Evolutionary conservation across 2,113 vertebrate genomes (phyloP), one percentile per base, ranked within the genome.

Genomic region (Fulica atra): DNA sequence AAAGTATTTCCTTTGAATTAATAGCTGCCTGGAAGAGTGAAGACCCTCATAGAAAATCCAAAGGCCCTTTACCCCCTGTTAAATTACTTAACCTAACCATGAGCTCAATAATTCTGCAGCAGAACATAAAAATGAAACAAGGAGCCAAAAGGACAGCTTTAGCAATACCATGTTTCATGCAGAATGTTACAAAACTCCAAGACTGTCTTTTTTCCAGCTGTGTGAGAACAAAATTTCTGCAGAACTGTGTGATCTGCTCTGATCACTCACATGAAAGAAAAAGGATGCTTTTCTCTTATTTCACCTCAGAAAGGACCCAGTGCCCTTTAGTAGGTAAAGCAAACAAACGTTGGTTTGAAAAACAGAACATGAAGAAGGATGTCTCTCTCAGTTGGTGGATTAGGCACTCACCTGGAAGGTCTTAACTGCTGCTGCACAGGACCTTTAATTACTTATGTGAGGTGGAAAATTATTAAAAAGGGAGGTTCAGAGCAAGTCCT

Each of bases 1-100:
- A 53, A 93, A 94, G 35, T 50, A 56, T 40, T 93, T 94, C 33
- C 25, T 69, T 59, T 89, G 66, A 92, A 51, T 87, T 96, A 92
- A 76, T 53, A 86, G 12, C 65, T 91, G 54, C 1, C 57, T 85
- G 63, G 48, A 94, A 96, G 77, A 78, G 38, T 86, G 89, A 85
- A 74, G 73, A 91, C 38, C 85, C 54, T 92, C 38, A 53, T 7
- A 87, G 76, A 77, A 93, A 88, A 35, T 35, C 93, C 79, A 88
- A 90, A 82, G 33, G 35, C 11, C 56, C 82, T 40, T 31, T 92
- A 68, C 38, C 11, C 50, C 35, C 10, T 17, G 16, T 18, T 94
- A 19, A 95, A 89, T 93, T 54, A 59, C 17, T 54, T 71, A 65
- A 63, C n/a, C 11, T 91, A 86, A 88, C 21, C 48, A 61, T 11